Base-by-base conservation (phyloP, 2,113 vertebrate genomes). In the Dipodomys ordii region DNA sequence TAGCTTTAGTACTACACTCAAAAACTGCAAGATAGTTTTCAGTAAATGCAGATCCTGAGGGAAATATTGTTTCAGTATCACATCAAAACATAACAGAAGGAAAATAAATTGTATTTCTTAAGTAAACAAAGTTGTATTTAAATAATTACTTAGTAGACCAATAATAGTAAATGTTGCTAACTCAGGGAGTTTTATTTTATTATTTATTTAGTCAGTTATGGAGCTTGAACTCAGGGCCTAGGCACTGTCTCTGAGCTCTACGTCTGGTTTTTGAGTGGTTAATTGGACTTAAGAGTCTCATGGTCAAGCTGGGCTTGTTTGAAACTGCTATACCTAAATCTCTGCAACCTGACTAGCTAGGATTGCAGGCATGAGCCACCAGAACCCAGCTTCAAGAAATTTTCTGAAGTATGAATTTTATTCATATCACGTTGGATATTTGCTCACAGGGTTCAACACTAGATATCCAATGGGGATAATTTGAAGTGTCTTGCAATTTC, bases 101-200 rank as follows among this genome's bases (percentile, higher is more conserved):
- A 44, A 13, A 23, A 71, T 74, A 27, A 89, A 80, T 30, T 81
- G 2, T 16, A 77, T 30, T 67, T 69, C 83, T 53, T 79, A 44
- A 86, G 30, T 53, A 88, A 79, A 12, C 23, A 44, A 94, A 95
- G 76, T 28, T 3, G 79, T 11, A 83, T 71, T 92, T 87, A 73
- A 90, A 53, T 86, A 87, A 68, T 67, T 65, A 81, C 28, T 76
- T 83, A 39, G 32, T 35, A 19, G 80, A 67, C n/a, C 30, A 79
- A 83, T 0, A 78, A 64, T 27, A 0, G 15, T 39, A 6, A 69
- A 46, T 86, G 23, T 49, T 35, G 0, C 27, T 83, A 46, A 73
- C 65, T 72, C 20, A 19, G 44, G 53, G 15, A 90, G 65, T 4
- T 84, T 68, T 13, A 11, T 57, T 57, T 13, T 57, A 13, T 18